A percentile compares a stretch with the other conserved stretches of the same genome.
Evolutionary conservation across 2,888 invertebrate species (phyloP).

Genomic region (Selenia dentaria): DNA sequence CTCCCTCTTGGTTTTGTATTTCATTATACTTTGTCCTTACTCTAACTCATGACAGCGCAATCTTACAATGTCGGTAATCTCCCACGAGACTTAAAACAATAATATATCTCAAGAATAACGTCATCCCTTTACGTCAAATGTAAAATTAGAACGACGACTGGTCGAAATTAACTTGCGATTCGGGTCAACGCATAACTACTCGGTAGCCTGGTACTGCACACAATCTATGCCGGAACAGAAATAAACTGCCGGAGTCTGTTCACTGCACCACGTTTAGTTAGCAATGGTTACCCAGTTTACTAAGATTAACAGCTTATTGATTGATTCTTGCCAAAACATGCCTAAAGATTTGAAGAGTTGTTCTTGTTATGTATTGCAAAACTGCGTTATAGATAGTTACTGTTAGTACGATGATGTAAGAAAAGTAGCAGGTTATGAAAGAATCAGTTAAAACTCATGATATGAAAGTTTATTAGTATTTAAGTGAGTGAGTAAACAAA

Average conservation of each 20-base stretch:
- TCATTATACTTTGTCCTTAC: too few species aligned
- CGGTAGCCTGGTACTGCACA: conserved; percentile 26
- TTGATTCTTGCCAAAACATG: conserved; percentile 21
- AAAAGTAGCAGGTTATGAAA: too few species aligned
- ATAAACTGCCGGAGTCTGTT: conserved; percentile 29
- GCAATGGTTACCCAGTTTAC: conserved; percentile 26
- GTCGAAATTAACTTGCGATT: conserved; percentile 57
- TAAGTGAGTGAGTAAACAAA: too few species aligned
- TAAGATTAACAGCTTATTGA: conserved; percentile 20
- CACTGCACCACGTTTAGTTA: conserved; percentile 32
- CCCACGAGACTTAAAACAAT: too few species aligned
- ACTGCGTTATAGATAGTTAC: too few species aligned
- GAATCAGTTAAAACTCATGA: too few species aligned
- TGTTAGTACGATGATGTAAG: too few species aligned
- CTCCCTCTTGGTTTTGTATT: too few species aligned
- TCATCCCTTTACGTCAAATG: conserved; percentile 58
- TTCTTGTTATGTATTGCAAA: not conserved
- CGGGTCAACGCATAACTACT: conserved; percentile 57
- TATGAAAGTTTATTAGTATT: too few species aligned
- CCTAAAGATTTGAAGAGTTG: not conserved
- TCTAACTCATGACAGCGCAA: too few species aligned
- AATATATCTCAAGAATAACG: conserved; percentile 45
- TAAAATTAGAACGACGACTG: conserved; percentile 59
- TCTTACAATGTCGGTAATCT: too few species aligned
- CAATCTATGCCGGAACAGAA: conserved; percentile 31